Conservation (phyloP, 2,797 vertebrate species). For the Pipistrellus nathusii region DNA sequence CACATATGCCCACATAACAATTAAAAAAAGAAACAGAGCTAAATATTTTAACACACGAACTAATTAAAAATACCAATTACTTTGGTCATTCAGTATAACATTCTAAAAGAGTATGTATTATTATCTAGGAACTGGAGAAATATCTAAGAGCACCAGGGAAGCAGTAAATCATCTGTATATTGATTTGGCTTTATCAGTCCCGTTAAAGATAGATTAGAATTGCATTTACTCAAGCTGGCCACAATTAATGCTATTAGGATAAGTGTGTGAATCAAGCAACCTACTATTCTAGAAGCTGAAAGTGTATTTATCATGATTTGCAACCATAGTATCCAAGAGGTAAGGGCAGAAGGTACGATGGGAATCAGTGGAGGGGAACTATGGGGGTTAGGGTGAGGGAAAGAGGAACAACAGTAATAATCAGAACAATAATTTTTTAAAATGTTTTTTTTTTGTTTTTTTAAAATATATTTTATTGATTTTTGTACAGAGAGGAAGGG, state of each 20-base stretch:
- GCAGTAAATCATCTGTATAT: background rate
- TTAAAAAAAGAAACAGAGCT: background rate
- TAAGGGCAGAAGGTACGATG: too few relatives aligned
- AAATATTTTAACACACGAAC: background rate
- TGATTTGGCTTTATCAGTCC: background rate
- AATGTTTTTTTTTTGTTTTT: too few relatives aligned
- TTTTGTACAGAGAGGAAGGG: too few relatives aligned
- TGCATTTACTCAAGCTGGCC: background rate
- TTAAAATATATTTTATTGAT: too few relatives aligned
- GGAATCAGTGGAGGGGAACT: too few relatives aligned
- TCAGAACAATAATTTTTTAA: too few relatives aligned
- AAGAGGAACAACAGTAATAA: too few relatives aligned
- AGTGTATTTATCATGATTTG: background rate
- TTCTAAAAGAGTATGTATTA: background rate
- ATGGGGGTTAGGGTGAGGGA: too few relatives aligned
- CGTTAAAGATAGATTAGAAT: background rate
- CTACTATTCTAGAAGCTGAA: background rate
- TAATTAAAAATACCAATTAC: constrained; percentile 9
- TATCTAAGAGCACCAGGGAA: background rate
- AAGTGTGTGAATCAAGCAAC: background rate
- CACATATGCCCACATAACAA: background rate
- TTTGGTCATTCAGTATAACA: background rate
- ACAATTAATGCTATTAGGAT: background rate
- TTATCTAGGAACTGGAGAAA: background rate
- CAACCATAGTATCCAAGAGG: background rate